Percentiles rank a stretch among this genome's conserved stretches.
Evolutionary conservation across 2,888 invertebrate species (phyloP).

Genomic region (Odiellus spinosus): DNA sequence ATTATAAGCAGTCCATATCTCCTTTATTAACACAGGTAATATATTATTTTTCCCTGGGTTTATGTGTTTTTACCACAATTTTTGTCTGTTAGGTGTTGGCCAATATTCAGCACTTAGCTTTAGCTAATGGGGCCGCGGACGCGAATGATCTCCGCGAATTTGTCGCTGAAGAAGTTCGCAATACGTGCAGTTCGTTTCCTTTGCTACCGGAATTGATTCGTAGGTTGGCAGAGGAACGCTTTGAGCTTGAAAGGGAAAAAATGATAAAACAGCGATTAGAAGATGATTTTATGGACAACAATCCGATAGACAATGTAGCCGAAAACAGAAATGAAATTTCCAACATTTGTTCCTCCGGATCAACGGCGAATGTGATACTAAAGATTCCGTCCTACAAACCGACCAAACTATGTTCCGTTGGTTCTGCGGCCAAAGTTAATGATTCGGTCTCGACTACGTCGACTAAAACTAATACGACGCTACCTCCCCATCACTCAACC

Average conservation of each 20-base stretch:
- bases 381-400: constrained; percentile 87
- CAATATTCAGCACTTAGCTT: constrained; percentile 21
- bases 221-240: constrained; percentile 28
- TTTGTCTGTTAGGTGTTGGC: constrained; percentile 17
- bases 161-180: constrained; percentile 15
- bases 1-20: constrained; percentile 17
- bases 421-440: constrained; percentile 7
- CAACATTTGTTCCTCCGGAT: constrained; percentile 1
- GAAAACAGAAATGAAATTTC: no score
- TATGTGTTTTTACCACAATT: not conserved
- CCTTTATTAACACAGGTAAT: constrained; percentile 18
- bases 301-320: no score
- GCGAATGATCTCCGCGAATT: constrained; percentile 8
- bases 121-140: constrained; percentile 14
- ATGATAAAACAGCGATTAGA: constrained; percentile 35
- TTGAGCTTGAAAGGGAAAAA: constrained; percentile 24
- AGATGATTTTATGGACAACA: constrained; percentile 23
- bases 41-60: no score
- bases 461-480: no score
- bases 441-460: no score
- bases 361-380: constrained; percentile 47
- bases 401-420: constrained; percentile 14
- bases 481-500: constrained; percentile 9
- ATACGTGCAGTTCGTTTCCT: constrained; percentile 21
- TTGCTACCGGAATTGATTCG: constrained; percentile 29